These are phyloP conservation scores for Hipparchia sbordonii DNA, from an alignment of 2,888 invertebrate species.

Conservation along the genomic window DNA sequence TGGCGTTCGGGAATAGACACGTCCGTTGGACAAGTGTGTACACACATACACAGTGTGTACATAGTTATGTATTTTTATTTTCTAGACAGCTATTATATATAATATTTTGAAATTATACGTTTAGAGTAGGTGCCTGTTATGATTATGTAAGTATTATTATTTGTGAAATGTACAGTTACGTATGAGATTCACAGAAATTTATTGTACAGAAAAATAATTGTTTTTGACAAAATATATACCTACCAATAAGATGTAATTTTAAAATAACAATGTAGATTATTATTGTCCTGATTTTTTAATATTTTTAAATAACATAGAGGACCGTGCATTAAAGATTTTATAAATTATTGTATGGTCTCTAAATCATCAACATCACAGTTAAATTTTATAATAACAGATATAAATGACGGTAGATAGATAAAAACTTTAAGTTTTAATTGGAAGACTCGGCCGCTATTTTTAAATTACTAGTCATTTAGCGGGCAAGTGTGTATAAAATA, in stretches of 20 bases:
- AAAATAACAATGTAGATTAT: constrained; percentile 10
- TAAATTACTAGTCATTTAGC: constrained; percentile 74
- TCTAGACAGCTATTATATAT: constrained; percentile 10
- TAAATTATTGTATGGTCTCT: neutral
- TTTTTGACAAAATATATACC: constrained; percentile 37
- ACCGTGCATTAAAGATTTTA: neutral
- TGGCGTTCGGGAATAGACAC: neutral
- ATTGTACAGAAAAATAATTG: constrained; percentile 60
- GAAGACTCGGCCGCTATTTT: constrained; percentile 57
- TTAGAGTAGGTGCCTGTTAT: constrained; percentile 13
- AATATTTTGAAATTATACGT: neutral
- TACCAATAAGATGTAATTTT: constrained; percentile 32
- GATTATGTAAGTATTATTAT: constrained; percentile 8
- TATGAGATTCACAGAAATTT: constrained; percentile 74
- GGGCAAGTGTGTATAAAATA: constrained; percentile 49
- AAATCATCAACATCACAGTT: constrained; percentile 16
- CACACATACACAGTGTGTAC: neutral
- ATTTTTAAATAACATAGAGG: neutral
- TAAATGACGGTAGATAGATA: constrained; percentile 3
- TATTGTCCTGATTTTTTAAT: neutral
- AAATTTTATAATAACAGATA: neutral
- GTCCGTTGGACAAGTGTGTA: neutral
- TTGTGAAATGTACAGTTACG: constrained; percentile 78
- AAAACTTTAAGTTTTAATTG: constrained; percentile 24
- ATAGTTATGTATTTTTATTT: neutral